Base-by-base conservation (phyloP, 2,113 vertebrate genomes). In the Ancistrus triradiatus region DNA sequence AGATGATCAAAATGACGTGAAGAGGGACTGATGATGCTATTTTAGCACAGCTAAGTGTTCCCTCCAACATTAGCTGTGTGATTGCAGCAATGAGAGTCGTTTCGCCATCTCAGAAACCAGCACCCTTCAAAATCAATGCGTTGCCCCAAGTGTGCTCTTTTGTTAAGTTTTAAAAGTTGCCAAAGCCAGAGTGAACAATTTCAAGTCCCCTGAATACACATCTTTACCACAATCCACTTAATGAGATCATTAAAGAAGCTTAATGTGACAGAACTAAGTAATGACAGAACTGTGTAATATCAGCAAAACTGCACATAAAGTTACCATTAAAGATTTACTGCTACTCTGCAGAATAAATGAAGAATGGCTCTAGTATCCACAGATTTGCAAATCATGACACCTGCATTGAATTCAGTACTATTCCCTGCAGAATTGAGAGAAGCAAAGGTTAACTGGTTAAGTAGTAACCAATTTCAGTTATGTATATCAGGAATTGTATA, bases 71-170 rank as follows among this genome's bases (percentile, higher is more conserved):
- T 15, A 59, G 25, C 24, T 51, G 28, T 37, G 59, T 37, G 47
- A 64, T 59, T 46, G 31, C 25, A 43, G 33, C 27, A 52, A 53
- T 56, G 43, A 48, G 10, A 2, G 35, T 9, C 44, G 7, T 53
- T 48, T 53, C 22, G 37, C 33, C 22, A 53, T 42, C 18, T 44
- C 63, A 50, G 58, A 35, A 55, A 72, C 57, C 43, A 46, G 21
- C 17, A 27, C 19, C 48, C 22, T 58, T 59, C 25, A 59, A 31
- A 27, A 33, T 2, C 15, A 24, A 33, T 25, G 22, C 17, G 11
- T 19, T 37, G 43, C n/a, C 10, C 25, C 44, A 5, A 31, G 22
- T 24, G 37, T 35, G 38, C 3, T 6, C 9, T 15, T 8, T 25
- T 40, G 37, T 19, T 22, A 40, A 40, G 21, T 25, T 19, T 25